Base-by-base conservation (phyloP, 2,113 vertebrate genomes). In the Motacilla tschutschensis region DNA sequence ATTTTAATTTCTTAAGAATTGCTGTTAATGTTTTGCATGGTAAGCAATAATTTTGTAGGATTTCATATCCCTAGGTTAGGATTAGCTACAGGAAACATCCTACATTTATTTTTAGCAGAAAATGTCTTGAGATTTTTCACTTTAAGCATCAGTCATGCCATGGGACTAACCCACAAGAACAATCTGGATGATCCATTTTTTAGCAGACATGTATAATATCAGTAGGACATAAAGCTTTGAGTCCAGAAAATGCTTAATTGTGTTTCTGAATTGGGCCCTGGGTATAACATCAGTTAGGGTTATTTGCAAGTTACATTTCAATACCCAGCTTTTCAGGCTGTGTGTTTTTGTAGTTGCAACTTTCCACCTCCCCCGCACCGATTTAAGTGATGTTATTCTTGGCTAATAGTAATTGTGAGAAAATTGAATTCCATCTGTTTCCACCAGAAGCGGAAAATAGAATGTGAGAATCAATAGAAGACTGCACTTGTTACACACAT, bases 381-480 rank as follows among this genome's bases (percentile, higher is more conserved):
- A 92, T 87, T 95, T 87, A 89, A 94, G 93, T 87, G 91, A 91
- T 95, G 93, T 95, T 95, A 91, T 95, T 94, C 89, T 95, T 95
- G 94, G 91, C 94, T 95, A 95, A 94, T 95, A 95, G 79, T 87
- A 92, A 95, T 94, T 92, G 93, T 93, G 93, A 93, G 94, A 95
- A 95, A 92, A 94, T 87, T 89, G 76, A 91, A 92, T 94, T 93
- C 94, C 94, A 95, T 95, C 94, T 95, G 94, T 91, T 94, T 94
- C 91, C 94, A 93, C 91, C 93, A 78, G 93, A 89, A 80, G 87
- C 77, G 21, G 93, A 91, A 94, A 95, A 93, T 93, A 94, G 91
- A 95, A 94, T 80, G 94, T 95, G 93, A 80, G 93, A 95, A 93
- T 95, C 93, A 94, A 95, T 93, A 95, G 94, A 94, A 80, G 87